These are phyloP conservation scores for Leptothorax acervorum DNA, from an alignment of 2,888 invertebrate species.

Conservation along the genomic window DNA sequence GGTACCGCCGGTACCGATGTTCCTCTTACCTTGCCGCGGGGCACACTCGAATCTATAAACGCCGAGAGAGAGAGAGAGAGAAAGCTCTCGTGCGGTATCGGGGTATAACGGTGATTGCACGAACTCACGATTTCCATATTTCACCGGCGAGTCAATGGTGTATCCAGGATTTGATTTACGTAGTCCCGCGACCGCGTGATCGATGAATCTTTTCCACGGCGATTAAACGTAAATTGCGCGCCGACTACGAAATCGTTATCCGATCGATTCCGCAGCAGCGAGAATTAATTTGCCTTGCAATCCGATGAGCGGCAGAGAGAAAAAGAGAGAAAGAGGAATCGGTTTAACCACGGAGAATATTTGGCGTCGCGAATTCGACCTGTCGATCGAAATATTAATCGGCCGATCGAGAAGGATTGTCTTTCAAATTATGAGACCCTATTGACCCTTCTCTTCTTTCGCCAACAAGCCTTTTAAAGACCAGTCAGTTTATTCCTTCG, in stretches of 20 bases:
- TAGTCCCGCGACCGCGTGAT: slow-evolving; percentile 54
- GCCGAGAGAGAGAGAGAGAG: slow-evolving; percentile 14
- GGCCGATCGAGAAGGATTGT: slow-evolving; percentile 41
- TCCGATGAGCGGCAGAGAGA: neutral
- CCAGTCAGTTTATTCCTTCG: slow-evolving; percentile 21
- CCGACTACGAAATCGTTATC: slow-evolving; percentile 52
- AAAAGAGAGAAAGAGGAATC: slow-evolving; percentile 15
- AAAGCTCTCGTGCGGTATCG: slow-evolving; percentile 65
- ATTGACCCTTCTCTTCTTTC: slow-evolving; percentile 26
- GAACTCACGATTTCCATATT: slow-evolving; percentile 73
- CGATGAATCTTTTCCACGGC: slow-evolving; percentile 53
- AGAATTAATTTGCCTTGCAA: slow-evolving; percentile 45
- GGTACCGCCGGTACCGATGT: slow-evolving; percentile 45
- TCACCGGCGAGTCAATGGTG: slow-evolving; percentile 66
- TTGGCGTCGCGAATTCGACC: slow-evolving; percentile 39
- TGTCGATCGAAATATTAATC: slow-evolving; percentile 49
- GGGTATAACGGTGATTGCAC: slow-evolving; percentile 79
- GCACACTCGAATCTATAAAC: slow-evolving; percentile 54
- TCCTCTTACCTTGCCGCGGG: slow-evolving; percentile 68
- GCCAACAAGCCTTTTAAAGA: slow-evolving; percentile 51
- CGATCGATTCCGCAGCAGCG: slow-evolving; percentile 50
- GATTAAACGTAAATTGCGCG: slow-evolving; percentile 52
- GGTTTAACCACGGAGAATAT: slow-evolving; percentile 10
- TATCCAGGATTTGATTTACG: slow-evolving; percentile 70
- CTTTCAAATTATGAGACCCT: slow-evolving; percentile 61